phyloP scores from a whole-genome alignment of 2,113 vertebrate species.

The Cheilinus undulatus region DNA sequence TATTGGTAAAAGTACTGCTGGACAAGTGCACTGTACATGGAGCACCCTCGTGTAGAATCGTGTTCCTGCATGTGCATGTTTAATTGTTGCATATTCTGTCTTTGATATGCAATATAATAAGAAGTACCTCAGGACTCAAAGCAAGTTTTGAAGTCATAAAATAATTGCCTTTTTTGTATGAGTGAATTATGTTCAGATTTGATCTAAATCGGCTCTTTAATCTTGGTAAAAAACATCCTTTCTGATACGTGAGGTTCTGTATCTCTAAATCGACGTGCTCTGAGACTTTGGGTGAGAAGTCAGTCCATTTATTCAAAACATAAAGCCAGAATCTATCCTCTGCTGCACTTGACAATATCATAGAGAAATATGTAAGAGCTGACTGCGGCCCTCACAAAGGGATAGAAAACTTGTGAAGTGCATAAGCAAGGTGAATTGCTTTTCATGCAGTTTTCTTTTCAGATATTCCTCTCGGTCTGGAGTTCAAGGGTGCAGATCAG shows the following conservation, averaged over 20 bases:
- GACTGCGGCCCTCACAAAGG: not conserved
- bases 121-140: not conserved
- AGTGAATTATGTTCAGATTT: too few species aligned
- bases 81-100: not conserved
- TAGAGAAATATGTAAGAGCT: conserved; percentile 1
- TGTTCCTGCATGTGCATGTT: too few species aligned
- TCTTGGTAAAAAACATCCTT: not conserved
- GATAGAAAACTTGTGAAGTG: not conserved
- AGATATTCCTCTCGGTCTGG: not conserved
- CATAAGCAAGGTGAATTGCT: conserved; percentile 14
- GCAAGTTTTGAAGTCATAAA: too few species aligned
- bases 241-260: not conserved
- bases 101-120: not conserved
- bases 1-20: too few species aligned
- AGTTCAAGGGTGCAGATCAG: conserved; percentile 48
- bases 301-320: conserved; percentile 1
- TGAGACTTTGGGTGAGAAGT: not conserved
- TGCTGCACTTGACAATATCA: conserved; percentile 5
- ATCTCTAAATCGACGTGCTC: not conserved
- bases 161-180: too few species aligned
- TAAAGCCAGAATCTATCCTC: not conserved
- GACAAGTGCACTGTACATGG: too few species aligned
- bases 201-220: not conserved
- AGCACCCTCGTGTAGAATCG: too few species aligned
- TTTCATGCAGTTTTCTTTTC: conserved; percentile 8